Percentiles rank a stretch among this genome's conserved stretches.
phyloP scores from a whole-genome alignment of 2,888 invertebrate species.

The Acronicta aceris region DNA sequence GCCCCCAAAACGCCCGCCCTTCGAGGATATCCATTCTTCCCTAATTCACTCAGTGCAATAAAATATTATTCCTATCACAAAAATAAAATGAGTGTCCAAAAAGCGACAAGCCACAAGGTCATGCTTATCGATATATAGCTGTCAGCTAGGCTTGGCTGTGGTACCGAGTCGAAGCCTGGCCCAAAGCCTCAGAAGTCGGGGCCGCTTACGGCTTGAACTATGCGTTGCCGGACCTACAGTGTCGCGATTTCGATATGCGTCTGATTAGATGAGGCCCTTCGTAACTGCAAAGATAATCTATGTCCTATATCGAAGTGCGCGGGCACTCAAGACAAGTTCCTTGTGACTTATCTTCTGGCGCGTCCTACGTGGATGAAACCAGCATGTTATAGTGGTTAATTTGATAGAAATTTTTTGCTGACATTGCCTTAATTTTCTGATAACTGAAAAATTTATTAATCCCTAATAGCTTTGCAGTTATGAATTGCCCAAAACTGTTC shows the following conservation, averaged over 20 bases:
- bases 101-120: conserved; percentile 73
- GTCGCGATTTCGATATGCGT: conserved; percentile 42
- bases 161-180: conserved; percentile 76
- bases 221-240: conserved; percentile 60
- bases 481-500: conserved; percentile 26
- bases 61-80: background rate
- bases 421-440: no score
- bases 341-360: background rate
- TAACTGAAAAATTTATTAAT: no score
- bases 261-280: conserved; percentile 38
- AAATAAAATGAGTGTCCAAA: conserved; percentile 22
- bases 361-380: no score
- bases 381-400: no score
- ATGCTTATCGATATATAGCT: conserved; percentile 75
- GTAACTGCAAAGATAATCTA: conserved; percentile 23
- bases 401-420: no score
- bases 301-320: background rate
- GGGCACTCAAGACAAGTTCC: background rate
- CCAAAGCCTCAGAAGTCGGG: conserved; percentile 79
- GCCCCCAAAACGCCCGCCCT: no score
- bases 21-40: background rate
- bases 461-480: conserved; percentile 20
- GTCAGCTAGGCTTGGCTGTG: conserved; percentile 73
- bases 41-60: conserved; percentile 29
- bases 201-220: conserved; percentile 72